Percentiles rank a stretch among this genome's conserved stretches.
Conservation (phyloP, 2,113 vertebrate species). For the Bujurquina vittata region DNA sequence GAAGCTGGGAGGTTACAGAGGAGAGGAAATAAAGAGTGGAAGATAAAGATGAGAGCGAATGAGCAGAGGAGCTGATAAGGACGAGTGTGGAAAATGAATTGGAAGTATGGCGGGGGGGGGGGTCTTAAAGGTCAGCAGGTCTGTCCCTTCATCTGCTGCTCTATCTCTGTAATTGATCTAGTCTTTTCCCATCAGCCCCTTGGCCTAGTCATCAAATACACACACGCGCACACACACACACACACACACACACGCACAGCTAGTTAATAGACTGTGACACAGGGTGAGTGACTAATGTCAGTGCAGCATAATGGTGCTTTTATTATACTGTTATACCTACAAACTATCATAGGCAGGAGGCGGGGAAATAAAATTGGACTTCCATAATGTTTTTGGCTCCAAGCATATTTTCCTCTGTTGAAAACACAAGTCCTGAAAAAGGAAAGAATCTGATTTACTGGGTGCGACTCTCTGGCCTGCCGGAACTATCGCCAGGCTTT, state of each 20-base stretch:
- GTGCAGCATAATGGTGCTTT: conserved; percentile 11
- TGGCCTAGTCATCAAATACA: conserved; percentile 22
- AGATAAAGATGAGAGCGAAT: conserved; percentile 3
- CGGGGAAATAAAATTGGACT: not conserved
- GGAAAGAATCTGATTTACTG: too few relatives aligned
- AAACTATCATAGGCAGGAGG: not conserved
- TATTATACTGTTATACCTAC: conserved; percentile 10
- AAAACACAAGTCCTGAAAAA: not conserved
- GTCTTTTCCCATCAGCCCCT: conserved; percentile 58
- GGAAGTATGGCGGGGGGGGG: not conserved
- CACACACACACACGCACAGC: not conserved
- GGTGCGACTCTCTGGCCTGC: not conserved
- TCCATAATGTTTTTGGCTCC: not conserved
- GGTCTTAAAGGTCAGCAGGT: conserved; percentile 59
- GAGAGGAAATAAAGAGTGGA: not conserved
- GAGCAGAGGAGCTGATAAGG: conserved; percentile 3
- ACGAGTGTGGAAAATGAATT: conserved; percentile 38
- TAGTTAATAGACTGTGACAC: conserved; percentile 16
- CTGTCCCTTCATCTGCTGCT: conserved; percentile 50
- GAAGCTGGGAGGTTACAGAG: not conserved
- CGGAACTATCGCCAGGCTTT: not conserved
- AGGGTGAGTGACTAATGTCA: conserved; percentile 19
- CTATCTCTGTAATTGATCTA: conserved; percentile 63
- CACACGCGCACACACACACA: not conserved
- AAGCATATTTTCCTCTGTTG: not conserved